phyloP scores from a whole-genome alignment of 1,140 invertebrate species.

The Dendroctonus ponderosae region DNA sequence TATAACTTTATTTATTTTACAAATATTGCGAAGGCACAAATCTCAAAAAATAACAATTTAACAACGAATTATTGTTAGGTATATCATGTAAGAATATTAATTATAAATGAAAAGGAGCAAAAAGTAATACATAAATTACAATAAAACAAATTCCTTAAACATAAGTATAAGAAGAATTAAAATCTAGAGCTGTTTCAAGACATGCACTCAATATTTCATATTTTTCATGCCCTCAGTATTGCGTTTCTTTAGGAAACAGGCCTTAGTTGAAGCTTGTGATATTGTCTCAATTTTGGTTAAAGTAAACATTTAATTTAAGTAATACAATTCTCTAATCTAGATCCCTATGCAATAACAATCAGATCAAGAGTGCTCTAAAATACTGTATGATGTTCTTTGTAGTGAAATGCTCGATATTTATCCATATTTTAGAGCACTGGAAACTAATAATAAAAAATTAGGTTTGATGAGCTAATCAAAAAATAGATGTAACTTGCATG shows the following conservation, averaged over 20 bases:
- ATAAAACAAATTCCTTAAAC: not conserved
- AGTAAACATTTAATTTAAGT: no score
- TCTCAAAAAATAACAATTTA: slow-evolving; percentile 46
- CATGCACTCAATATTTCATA: slow-evolving; percentile 15
- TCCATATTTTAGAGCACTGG: no score
- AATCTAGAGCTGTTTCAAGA: slow-evolving; percentile 8
- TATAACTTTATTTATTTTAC: slow-evolving; percentile 45
- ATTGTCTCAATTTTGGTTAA: slow-evolving; percentile 2
- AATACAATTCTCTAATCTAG: no score
- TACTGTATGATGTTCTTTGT: no score
- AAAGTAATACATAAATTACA: slow-evolving; percentile 7
- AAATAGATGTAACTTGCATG: no score
- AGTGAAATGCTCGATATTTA: no score
- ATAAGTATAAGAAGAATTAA: slow-evolving; percentile 4
- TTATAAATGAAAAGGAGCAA: slow-evolving; percentile 2
- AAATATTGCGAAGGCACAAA: slow-evolving; percentile 50
- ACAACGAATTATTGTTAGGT: slow-evolving; percentile 31
- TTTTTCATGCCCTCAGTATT: not conserved
- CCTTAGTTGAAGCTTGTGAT: not conserved
- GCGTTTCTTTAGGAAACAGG: not conserved
- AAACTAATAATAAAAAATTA: no score
- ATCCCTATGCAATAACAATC: no score
- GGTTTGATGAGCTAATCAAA: no score
- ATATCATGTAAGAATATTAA: slow-evolving; percentile 6
- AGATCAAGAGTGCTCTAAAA: no score